Base-by-base conservation (phyloP, 2,888 invertebrate genomes). In the Cryptosula pallasiana region DNA sequence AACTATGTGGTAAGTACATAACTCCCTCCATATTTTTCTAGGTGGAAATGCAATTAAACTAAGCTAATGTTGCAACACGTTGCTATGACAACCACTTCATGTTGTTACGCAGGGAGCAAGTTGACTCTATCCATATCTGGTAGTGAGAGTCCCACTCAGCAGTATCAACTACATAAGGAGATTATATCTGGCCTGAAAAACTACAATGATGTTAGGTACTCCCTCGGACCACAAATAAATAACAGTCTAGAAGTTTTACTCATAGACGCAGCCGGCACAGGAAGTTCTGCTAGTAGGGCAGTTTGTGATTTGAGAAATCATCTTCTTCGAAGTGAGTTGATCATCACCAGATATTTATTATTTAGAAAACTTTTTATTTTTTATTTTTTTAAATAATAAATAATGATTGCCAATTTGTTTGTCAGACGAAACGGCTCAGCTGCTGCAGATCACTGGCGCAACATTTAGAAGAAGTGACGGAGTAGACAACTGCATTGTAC, bases 391-490 rank as follows among this genome's bases (percentile, higher is more conserved):
- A n/a, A n/a, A n/a, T n/a, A n/a, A n/a, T 45, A 45, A 13, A 45
- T 45, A 45, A 45, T 45, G 20, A 13, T 45, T 45, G 45, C 20
- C 20, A 45, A n/a, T n/a, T n/a, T n/a, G n/a, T n/a, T n/a, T n/a
- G n/a, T n/a, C 27, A 63, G 63, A 63, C 32, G 63, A 27, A 2
- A 63, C 63, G 27, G 5, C 32, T 9, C 13, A 27, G 3, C 13
- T 5, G 2, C n/a, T 63, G 1, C 29, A 32, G 13, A 3, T 63
- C 3, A 13, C 9, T 25, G 32, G 27, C 16, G 32, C 32, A 5
- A 13, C 27, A 13, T 63, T 63, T 63, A 32, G 32, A n/a, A 63
- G 63, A 63, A 63, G 63, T 63, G 63, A 63, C 32, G 63, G 63
- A 13, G 34, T 63, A 27, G 32, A 25, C 3, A 63, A 9, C 13